Evolutionary conservation across 2,888 invertebrate genomes (phyloP).

Genomic region (Tenodera sinensis): DNA sequence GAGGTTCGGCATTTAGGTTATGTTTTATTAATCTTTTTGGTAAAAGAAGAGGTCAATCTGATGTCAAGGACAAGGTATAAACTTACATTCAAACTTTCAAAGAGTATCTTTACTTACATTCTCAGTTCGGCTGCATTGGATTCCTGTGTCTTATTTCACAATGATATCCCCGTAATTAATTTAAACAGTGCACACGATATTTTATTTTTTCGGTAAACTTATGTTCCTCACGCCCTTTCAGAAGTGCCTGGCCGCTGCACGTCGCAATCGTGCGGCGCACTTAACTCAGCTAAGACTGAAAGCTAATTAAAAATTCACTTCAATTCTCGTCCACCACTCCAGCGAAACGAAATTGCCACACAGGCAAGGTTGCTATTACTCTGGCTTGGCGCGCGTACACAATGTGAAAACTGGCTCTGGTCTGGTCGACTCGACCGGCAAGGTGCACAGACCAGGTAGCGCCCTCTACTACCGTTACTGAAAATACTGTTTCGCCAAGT

Average conservation of each 20-base stretch:
- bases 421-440: neutral
- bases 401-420: neutral
- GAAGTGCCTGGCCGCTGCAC: neutral
- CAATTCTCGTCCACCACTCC: neutral
- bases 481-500: neutral
- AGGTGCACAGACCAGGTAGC: neutral
- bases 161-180: neutral
- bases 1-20: neutral
- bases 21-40: neutral
- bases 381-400: neutral
- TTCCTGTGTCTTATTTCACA: neutral
- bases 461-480: neutral
- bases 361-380: neutral
- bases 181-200: neutral
- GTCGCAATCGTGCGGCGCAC: neutral
- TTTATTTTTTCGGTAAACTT: neutral
- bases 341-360: neutral
- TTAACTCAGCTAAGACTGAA: neutral
- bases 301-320: neutral
- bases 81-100: neutral
- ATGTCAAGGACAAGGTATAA: neutral
- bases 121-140: neutral
- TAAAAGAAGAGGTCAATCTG: neutral
- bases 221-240: neutral
- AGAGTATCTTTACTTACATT: neutral